Percentiles rank a stretch among this genome's conserved stretches.
These are phyloP conservation scores for Fundulus diaphanus DNA, from an alignment of 2,797 vertebrate genomes.

Conservation along the genomic window DNA sequence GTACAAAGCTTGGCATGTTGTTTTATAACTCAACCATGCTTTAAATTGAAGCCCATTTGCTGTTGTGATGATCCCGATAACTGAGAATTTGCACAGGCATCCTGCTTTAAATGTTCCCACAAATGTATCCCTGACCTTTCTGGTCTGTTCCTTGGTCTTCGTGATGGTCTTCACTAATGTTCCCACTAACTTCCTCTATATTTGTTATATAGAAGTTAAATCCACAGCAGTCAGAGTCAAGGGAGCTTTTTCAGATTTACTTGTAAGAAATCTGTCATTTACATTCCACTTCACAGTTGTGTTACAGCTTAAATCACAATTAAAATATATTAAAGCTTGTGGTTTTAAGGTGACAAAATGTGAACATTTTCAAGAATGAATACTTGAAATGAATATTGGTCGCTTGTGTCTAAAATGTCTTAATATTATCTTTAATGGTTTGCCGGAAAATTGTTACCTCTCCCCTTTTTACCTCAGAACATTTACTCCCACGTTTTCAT, in stretches of 20 bases:
- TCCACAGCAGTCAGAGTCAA: background rate
- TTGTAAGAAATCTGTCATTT: background rate
- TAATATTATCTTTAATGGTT: conserved; percentile 43
- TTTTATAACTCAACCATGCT: too few relatives aligned
- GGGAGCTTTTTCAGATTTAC: background rate
- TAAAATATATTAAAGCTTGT: background rate
- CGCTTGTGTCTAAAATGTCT: background rate
- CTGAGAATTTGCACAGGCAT: too few relatives aligned
- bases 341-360: background rate
- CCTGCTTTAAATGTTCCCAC: background rate
- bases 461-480: conserved; percentile 45
- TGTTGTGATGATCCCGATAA: too few relatives aligned
- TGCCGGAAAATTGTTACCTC: conserved; percentile 24
- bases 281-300: background rate
- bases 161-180: background rate
- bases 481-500: conserved; percentile 61
- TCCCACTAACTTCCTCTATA: too few relatives aligned
- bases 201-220: background rate
- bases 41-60: too few relatives aligned
- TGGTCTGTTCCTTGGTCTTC: background rate
- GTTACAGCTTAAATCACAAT: background rate
- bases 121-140: background rate
- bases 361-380: background rate
- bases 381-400: background rate
- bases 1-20: background rate